These are phyloP conservation scores for Horisme vitalbata DNA, from an alignment of 2,888 invertebrate species.

Conservation along the genomic window DNA sequence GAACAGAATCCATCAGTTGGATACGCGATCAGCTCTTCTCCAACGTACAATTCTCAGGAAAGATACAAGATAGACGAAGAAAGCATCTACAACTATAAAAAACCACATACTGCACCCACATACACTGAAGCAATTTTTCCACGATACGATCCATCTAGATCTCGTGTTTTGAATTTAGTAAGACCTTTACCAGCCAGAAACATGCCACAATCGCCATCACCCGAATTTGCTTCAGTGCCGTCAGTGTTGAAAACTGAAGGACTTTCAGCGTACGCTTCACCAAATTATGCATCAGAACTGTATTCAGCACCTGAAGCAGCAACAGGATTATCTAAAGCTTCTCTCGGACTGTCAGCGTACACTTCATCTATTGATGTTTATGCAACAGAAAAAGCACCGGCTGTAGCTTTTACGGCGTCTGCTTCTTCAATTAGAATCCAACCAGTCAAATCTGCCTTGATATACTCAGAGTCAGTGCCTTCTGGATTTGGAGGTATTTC, in stretches of 20 bases:
- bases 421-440: background rate
- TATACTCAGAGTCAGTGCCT: no score
- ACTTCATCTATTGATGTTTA: no score
- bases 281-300: background rate
- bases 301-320: background rate
- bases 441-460: background rate
- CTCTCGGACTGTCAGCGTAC: no score
- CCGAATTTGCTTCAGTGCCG: conserved; percentile 15
- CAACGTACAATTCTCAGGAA: background rate
- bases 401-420: no score
- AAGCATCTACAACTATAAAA: conserved; percentile 33
- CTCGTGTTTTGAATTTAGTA: conserved; percentile 4
- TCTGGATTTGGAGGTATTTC: background rate
- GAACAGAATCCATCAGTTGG: background rate
- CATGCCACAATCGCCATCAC: conserved; percentile 20
- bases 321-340: background rate
- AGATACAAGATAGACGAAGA: conserved; percentile 36
- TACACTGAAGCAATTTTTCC: conserved; percentile 9
- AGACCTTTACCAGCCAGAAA: conserved; percentile 15
- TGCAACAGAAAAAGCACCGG: no score
- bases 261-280: conserved; percentile 20
- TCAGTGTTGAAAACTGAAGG: conserved; percentile 22
- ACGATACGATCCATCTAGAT: conserved; percentile 1
- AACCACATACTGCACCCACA: conserved; percentile 2
- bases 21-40: background rate